Evolutionary conservation across 2,113 vertebrate genomes (phyloP), one percentile per base, ranked within the genome.

Genomic region (Hemiscyllium ocellatum): DNA sequence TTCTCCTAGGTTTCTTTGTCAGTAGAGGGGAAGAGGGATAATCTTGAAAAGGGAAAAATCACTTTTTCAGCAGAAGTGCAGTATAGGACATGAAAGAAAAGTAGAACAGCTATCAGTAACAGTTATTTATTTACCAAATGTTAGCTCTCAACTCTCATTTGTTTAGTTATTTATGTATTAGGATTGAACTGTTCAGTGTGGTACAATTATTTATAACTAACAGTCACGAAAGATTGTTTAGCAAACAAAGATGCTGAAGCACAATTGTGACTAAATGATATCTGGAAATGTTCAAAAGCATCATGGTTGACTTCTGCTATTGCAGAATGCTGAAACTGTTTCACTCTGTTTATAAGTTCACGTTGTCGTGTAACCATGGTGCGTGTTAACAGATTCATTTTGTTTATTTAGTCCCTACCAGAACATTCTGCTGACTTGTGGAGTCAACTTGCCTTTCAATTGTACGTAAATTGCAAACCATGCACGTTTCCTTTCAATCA

Each of bases 261-360:
- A 52, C 22, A 29, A 47, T 95, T 94, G 89, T 66, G 66, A 93
- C 61, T 22, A 93, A 95, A 47, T 95, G 24, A 15, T 95, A 95
- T 95, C 93, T 95, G 93, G 93, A 95, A 95, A 72, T 95, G 93
- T 95, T 95, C 93, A 95, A 95, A 95, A 37, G 66, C 68, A 47
- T 95, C 47, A 95, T 95, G 68, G 68, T 95, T 95, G 94, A 95
- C 68, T 95, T 95, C 69, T 95, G 68, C 94, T 72, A 42, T 95
- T 72, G 69, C 94, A 72, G 69, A 95, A 95, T 95, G 93, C 66
- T 95, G 19, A 95, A 95, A 70, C n/a, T 37, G 91, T 94, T 94
- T 70, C 65, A 50, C 70, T 95, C 93, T 95, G 93, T 95, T 69
- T 69, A 69, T 95, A 52, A 95, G 12, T 76, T 66, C 69, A 72